Base-by-base conservation (phyloP, 30 jellyfish, hydroid and myxozoan genomes). In the Cassiopea andromeda region DNA sequence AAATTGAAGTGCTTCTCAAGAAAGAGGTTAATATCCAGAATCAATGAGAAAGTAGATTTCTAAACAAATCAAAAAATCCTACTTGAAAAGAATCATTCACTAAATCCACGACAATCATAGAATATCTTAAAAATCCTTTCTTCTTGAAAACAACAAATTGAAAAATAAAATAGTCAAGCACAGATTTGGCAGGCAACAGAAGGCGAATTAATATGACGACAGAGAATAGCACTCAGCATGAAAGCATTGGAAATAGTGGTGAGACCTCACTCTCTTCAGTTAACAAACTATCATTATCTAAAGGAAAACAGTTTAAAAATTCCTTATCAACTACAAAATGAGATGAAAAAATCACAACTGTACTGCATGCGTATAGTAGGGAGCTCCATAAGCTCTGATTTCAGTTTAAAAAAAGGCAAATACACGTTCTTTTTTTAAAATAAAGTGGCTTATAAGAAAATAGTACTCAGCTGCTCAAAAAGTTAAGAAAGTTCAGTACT, bases 91-190 rank as follows among this genome's bases (percentile, higher is more conserved):
- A 75, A 75, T 75, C 46, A 75, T 7, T 2, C 4, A 44, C 46
- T 75, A 75, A 75, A 43, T 3, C 83, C 68, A 46, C 43, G 83
- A 44, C 83, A 43, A 48, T 44, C 83, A 75, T 46, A 69, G 69
- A 75, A 75, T 14, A 64, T 2, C 15, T 5, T 64, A 64, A 64
- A 64, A 16, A 64, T 5, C 15, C 5, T 27, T 64, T 16, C 73
- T 5, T 16, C 27, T 5, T 64, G 15, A 9, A 64, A 54, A 10
- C 64, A 54, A 54, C 64, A 54, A 6, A 54, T 10, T 10, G 7
- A 54, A 3, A 54, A 27, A 27, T 27, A 27, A 27, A 27, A 27
- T 27, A 54, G 64, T 54, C 64, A 27, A 27, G 38, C 38, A 54
- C 64, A 54, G 12, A 54, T 54, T 54, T 54, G 64, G 6, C 6